Conservation (phyloP, 2,888 invertebrate genomes). For the Plagodis dolabraria region DNA sequence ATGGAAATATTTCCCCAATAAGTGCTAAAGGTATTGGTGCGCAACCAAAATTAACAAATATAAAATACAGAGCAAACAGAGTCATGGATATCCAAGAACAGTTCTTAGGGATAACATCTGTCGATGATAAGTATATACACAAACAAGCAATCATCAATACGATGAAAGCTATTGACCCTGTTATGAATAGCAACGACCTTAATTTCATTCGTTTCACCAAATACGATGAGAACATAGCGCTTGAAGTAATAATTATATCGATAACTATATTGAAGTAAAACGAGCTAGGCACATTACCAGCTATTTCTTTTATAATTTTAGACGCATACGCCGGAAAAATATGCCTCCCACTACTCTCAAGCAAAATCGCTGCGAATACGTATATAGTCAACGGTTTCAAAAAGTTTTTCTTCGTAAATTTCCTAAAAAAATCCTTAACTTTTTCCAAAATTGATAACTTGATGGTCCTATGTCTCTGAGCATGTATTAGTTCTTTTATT, state of each 20-base stretch:
- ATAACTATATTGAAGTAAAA: conserved; percentile 47
- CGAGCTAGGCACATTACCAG: conserved; percentile 30
- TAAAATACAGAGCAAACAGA: conserved; percentile 17
- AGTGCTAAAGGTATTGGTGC: conserved; percentile 63
- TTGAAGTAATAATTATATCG: conserved; percentile 44
- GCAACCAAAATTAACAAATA: conserved; percentile 65
- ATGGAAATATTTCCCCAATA: conserved; percentile 65
- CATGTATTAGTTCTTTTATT: no score
- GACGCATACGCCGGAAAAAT: conserved; percentile 50
- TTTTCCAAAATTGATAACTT: no score
- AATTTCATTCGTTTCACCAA: conserved; percentile 40
- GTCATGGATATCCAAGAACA: conserved; percentile 2
- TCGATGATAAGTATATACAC: conserved; percentile 34
- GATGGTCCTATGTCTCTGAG: no score
- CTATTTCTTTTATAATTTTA: conserved; percentile 47
- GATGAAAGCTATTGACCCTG: conserved; percentile 41
- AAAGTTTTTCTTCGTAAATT: conserved; percentile 29
- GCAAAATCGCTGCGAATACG: conserved; percentile 37
- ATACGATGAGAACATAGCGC: conserved; percentile 36
- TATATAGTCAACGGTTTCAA: conserved; percentile 42
- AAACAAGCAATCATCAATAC: conserved; percentile 39
- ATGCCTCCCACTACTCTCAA: conserved; percentile 50
- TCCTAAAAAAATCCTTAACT: no score
- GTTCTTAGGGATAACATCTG: conserved; percentile 4
- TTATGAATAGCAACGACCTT: conserved; percentile 48